Evolutionary conservation across 2,888 invertebrate species (phyloP), one percentile per base, ranked within the genome.

Genomic region (Leucania comma): DNA sequence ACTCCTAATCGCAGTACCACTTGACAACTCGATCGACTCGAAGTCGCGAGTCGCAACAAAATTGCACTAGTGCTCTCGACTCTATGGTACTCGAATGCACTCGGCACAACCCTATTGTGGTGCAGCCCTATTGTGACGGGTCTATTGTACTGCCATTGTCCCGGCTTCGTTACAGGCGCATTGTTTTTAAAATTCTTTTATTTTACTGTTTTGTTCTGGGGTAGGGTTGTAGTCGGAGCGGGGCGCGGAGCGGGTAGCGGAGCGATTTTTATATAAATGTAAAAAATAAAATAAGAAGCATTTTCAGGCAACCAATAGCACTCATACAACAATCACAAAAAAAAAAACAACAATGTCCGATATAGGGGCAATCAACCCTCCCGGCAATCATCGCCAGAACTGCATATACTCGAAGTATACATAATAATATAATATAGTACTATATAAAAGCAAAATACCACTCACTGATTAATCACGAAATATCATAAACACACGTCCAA

Each of bases 181-280:
- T 87, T 87, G 87, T 87, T 87, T 87, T 85, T 84, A 82, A 86
- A 83, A 82, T 81, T 80, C 73, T 86, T 86, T 86, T 77, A 77
- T 83, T 86, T 87, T 80, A 66, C 73, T 69, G 70, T 82, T 82
- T 82, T 72, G 56, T 72, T 76, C 68, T 22, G 22, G 20, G 63
- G 48, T 67, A 0, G 1, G 74, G 81, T 38, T 2, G 5, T 2
- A 42, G n/a, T 86, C 24, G 0, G 5, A 66, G 80, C 84, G 80
- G 26, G 29, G 2, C 66, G 75, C 24, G 0, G 5, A 66, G 80
- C 84, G 80, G 26, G 29, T 1, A 68, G 75, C 75, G 53, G 20
- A 1, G 53, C 22, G 70, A 50, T 62, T 70, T 4, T 3, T 35
- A 9, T n/a, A n/a, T n/a, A n/a, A n/a, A n/a, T n/a, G n/a, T n/a